Conservation (phyloP, 2,888 invertebrate species). For the Ernsta delagoae region DNA sequence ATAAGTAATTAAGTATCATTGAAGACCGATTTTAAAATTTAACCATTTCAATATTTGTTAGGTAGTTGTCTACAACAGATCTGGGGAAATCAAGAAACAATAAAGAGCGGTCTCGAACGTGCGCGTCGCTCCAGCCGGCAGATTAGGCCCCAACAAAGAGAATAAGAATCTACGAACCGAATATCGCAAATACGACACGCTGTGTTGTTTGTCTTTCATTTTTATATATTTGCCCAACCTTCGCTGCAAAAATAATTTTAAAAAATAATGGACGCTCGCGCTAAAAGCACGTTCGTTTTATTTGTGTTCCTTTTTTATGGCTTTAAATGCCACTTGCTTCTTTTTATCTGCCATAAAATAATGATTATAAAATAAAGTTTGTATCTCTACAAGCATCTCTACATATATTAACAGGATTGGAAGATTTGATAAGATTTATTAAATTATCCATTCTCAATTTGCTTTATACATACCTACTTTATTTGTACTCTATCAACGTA, state of each 20-base stretch:
- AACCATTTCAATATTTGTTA: slow-evolving; percentile 32
- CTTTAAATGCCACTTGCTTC: too few species aligned
- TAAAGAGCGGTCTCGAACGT: slow-evolving; percentile 68
- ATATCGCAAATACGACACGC: slow-evolving; percentile 73
- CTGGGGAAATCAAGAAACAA: slow-evolving; percentile 72
- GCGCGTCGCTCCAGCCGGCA: slow-evolving; percentile 64
- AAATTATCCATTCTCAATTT: too few species aligned
- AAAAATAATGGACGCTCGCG: slow-evolving; percentile 66
- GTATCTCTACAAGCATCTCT: too few species aligned
- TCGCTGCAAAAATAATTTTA: slow-evolving; percentile 53
- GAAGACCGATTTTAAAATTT: too few species aligned
- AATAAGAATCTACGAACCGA: slow-evolving; percentile 70
- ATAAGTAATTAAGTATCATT: too few species aligned
- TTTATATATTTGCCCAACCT: slow-evolving; percentile 62
- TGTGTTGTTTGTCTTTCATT: slow-evolving; percentile 76
- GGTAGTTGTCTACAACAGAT: slow-evolving; percentile 41
- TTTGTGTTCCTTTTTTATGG: slow-evolving; percentile 36
- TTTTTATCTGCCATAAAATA: too few species aligned
- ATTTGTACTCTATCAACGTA: too few species aligned
- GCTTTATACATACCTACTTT: too few species aligned
- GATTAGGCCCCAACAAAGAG: slow-evolving; percentile 75
- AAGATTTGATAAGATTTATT: too few species aligned
- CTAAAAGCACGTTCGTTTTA: slow-evolving; percentile 61
- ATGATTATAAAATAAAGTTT: too few species aligned
- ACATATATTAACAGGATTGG: too few species aligned